Percentiles rank a stretch among this genome's conserved stretches.
Conservation (phyloP, 2,113 vertebrate genomes). For the Solenodon paradoxus region DNA sequence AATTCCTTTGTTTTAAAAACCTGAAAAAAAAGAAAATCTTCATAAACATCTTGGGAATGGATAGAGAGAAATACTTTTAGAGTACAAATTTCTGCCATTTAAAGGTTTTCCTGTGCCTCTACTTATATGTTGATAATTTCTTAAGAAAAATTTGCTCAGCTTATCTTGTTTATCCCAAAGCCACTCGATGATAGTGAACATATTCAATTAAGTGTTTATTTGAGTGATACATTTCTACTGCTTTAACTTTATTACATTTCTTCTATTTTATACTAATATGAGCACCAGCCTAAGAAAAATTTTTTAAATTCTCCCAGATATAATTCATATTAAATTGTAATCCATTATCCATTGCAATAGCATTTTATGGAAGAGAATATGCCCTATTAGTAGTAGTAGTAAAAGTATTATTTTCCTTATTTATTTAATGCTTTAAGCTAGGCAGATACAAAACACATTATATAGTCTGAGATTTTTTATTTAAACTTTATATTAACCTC, state of each 20-base stretch:
- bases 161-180: background rate
- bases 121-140: background rate
- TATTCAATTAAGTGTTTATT: background rate
- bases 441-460: no score
- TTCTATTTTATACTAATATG: background rate
- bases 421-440: no score
- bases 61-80: background rate
- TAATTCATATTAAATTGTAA: no score
- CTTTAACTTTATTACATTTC: background rate
- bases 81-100: background rate
- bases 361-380: no score
- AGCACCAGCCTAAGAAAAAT: no score
- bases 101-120: fast-evolving
- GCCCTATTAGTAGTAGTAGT: no score
- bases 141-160: background rate
- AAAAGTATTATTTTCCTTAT: no score
- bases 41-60: background rate
- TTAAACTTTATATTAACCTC: no score
- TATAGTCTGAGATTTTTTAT: no score
- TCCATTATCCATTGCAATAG: no score
- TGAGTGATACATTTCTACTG: background rate
- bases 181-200: background rate
- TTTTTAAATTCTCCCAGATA: no score
- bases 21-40: background rate
- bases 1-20: fast-evolving